Base-by-base conservation (phyloP, 2,888 invertebrate species). In the Drosophila eohydei region DNA sequence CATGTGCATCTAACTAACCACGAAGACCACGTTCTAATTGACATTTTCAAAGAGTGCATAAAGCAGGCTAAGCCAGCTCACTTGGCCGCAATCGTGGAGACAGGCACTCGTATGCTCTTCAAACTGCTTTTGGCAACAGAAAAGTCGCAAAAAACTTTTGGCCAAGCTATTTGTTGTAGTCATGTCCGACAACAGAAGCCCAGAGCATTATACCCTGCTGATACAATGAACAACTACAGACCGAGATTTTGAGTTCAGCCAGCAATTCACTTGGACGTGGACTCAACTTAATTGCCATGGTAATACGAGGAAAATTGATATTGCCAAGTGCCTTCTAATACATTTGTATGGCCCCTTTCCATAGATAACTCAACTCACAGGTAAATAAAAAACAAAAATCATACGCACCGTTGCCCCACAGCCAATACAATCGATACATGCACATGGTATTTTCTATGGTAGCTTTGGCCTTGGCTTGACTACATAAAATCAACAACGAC, bases 371-470 rank as follows among this genome's bases (percentile, higher is more conserved):
- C 30, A 21, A 2, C 36, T 28, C 63, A 21, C 48, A 65, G 52
- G 41, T 40, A 61, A 64, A 75, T 67, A 54, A 43, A 43, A 67
- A 66, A 46, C 59, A 73, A 54, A 71, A 80, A 60, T 88, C 81
- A 83, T 74, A 76, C 74, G 83, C 81, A 51, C 70, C 59, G 76
- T 68, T 86, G 73, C 32, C 61, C 64, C 14, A 36, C 46, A 30
- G 36, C 32, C 34, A 38, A 41, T 57, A 44, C 56, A 61, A 59
- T 67, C 63, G 55, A 59, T 44, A 32, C 41, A 61, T 14, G 26
- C 48, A 48, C 36, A 50, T 48, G 59, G 51, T 41, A 66, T 66
- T 65, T 65, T 44, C 62, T 34, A 60, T 44, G 60, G 54, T 61
- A 43, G 76, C 76, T 66, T 3, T 8, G 30, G 75, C 30, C 59